Evolutionary conservation across 2,113 vertebrate genomes (phyloP), one percentile per base, ranked within the genome.

Genomic region (Anoplopoma fimbria): DNA sequence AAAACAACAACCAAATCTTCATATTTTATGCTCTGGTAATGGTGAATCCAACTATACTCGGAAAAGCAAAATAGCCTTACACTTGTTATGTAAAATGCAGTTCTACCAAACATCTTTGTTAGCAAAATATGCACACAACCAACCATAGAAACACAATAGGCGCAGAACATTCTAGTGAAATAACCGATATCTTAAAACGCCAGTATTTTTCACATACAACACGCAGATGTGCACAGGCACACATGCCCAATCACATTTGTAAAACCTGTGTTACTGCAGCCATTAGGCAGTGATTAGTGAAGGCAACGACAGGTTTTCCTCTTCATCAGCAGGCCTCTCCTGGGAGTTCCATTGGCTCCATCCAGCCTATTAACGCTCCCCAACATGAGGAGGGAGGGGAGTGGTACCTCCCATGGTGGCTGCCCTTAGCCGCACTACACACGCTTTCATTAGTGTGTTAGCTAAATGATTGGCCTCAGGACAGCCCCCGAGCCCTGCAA

Each of bases 391-490:
- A 90, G 89, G 90, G 89, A 89, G 91, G 89, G 90, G 89, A 86
- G 89, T 64, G 77, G 88, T 85, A 84, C 89, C 90, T 94, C 93
- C 92, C 93, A 92, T 89, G 92, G 91, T 85, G 92, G 90, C 93
- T 93, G 93, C 91, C 92, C 94, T 94, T 94, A 89, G 88, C 91
- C 83, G 62, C 89, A 89, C 88, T 91, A 91, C 93, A 91, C 92
- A 88, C 80, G 79, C 92, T 95, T 95, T 95, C 93, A 95, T 95
- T 95, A 93, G 85, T 79, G 88, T 93, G 88, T 95, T 95, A 93
- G 94, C 92, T 92, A 93, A 94, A 94, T 93, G 92, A 94, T 94
- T 96, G 93, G 94, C 95, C 95, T 93, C 90, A 88, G 95, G 95
- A 91, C 87, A 93, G 93, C 93, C 94, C 95, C 89, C 88, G 33